Base-by-base conservation (phyloP, 2,797 vertebrate species). In the Phataginus tricuspis region DNA sequence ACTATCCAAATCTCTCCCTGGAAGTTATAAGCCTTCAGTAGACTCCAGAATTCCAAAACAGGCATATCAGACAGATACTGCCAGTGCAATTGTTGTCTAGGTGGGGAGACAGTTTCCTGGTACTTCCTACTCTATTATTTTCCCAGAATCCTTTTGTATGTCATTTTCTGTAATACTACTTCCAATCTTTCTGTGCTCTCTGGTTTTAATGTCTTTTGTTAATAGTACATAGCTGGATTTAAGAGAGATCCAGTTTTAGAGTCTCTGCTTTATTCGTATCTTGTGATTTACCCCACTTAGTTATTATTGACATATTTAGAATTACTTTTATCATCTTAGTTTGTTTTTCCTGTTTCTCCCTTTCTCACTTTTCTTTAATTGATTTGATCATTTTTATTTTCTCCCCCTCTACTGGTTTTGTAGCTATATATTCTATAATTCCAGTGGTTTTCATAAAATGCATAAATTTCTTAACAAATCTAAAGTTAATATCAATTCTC, bases 241-340 rank as follows among this genome's bases (percentile, higher is more conserved):
- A 55, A 39, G 39, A 80, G 85, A 84, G 45, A 42, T 61, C 37
- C 18, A 74, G 25, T 89, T 85, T 86, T 94, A 13, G 25, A 89
- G 12, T 49, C 25, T 89, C 11, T 80, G 29, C 45, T 51, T 90
- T 45, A 45, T 45, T 45, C 80, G 14, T 53, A 34, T 51, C 34
- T 93, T 51, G 7, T 78, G 16, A 78, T 8, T 82, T 90, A 79
- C 1, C 4, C 4, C 53, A 83, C 27, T 90, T 71, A 78, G n/a
- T 75, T 74, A 61, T 71, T 96, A 59, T 45, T 72, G 77, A 63
- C 23, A 49, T 83, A 64, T 95, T 90, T 93, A 90, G 42, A 86
- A 55, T 93, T 82, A 86, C 34, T 95, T 89, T 71, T 75, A 59
- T 69, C 15, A 84, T 86, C n/a, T 71, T 51, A 42, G 74, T 85